Evolutionary conservation across 2,888 invertebrate species (phyloP).

Genomic region (Lathronympha strigana): DNA sequence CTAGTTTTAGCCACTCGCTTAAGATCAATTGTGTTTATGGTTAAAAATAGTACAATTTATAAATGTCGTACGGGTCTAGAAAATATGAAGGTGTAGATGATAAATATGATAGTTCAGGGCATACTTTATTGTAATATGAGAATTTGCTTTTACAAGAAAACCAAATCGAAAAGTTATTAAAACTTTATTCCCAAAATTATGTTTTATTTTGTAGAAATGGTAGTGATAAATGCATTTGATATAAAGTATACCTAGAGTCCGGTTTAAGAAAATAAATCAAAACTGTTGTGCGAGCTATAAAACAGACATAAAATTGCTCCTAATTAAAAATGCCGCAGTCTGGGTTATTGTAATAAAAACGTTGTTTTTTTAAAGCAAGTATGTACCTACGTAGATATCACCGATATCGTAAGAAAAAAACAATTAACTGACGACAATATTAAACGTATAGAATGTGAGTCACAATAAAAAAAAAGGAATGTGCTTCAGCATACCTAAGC

Average conservation of each 20-base stretch:
- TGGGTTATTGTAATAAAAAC: background rate
- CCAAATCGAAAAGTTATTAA: background rate
- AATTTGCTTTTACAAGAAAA: constrained; percentile 7
- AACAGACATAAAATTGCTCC: constrained; percentile 9
- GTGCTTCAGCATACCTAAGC: too few relatives aligned
- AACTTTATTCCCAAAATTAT: too few relatives aligned
- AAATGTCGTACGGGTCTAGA: constrained; percentile 52
- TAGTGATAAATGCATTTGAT: background rate
- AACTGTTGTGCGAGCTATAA: constrained; percentile 14
- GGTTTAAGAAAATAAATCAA: background rate
- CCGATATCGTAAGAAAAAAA: too few relatives aligned
- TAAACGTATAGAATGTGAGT: too few relatives aligned
- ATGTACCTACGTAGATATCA: too few relatives aligned
- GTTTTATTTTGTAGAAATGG: too few relatives aligned
- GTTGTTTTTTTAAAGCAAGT: too few relatives aligned
- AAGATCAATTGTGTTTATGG: constrained; percentile 4
- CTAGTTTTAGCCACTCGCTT: background rate
- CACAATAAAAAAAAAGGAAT: too few relatives aligned
- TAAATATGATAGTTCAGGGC: constrained; percentile 49
- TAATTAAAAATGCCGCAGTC: constrained; percentile 10
- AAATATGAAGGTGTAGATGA: too few relatives aligned
- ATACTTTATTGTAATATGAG: constrained; percentile 8
- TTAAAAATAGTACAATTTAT: constrained; percentile 35
- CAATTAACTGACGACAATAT: too few relatives aligned
- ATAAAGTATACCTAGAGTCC: background rate